phyloP scores from a whole-genome alignment of 2,797 vertebrate genomes.

The Enteromius viviparus region DNA sequence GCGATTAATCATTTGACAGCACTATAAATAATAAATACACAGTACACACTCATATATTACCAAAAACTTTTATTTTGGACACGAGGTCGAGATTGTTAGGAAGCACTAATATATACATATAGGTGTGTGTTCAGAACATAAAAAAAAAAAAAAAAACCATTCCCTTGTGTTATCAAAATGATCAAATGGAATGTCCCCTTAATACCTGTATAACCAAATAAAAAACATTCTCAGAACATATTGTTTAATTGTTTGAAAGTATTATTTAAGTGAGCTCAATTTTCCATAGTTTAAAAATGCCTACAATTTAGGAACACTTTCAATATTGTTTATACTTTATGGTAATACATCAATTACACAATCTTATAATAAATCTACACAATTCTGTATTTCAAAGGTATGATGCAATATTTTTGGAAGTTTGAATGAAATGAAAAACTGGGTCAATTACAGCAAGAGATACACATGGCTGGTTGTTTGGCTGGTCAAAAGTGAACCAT shows the following conservation, averaged over 20 bases:
- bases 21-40: too few species aligned
- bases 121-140: too few species aligned
- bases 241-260: background rate
- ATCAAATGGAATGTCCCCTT: background rate
- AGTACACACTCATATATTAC: too few species aligned
- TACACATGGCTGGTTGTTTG: constrained; percentile 22
- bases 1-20: too few species aligned
- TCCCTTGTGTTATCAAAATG: background rate
- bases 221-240: background rate
- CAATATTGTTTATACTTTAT: background rate
- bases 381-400: background rate
- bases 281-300: background rate
- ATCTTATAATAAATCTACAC: background rate
- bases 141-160: background rate
- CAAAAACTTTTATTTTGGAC: too few species aligned
- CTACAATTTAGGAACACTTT: background rate
- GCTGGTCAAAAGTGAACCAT: constrained; percentile 36
- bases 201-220: background rate
- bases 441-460: constrained; percentile 33
- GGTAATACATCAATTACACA: background rate
- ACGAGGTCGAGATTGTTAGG: too few species aligned
- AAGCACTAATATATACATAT: too few species aligned
- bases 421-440: constrained; percentile 33
- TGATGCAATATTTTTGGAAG: background rate
- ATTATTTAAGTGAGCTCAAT: background rate